Percentiles rank a stretch among this genome's conserved stretches.
phyloP scores from a whole-genome alignment of 2,888 invertebrate genomes.

The Amiota minor region DNA sequence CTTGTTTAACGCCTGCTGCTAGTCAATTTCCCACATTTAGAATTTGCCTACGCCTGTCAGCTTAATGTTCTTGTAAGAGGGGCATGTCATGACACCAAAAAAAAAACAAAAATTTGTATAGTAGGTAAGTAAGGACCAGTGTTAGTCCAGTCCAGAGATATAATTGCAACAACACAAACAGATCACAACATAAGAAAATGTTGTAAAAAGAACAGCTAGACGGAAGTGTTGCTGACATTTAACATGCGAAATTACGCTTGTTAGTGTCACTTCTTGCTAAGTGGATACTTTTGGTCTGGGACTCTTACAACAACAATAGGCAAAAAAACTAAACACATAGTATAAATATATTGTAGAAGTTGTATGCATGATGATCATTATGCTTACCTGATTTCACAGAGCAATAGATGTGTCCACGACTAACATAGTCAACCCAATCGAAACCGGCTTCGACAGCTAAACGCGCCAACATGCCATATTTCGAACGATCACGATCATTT shows the following conservation, averaged over 20 bases:
- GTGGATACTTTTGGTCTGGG: slow-evolving; percentile 27
- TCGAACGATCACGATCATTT: slow-evolving; percentile 91
- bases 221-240: slow-evolving; percentile 49
- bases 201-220: slow-evolving; percentile 34
- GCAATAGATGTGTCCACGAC: slow-evolving; percentile 94
- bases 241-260: slow-evolving; percentile 71
- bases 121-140: slow-evolving; percentile 24
- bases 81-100: slow-evolving; percentile 32
- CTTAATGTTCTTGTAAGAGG: slow-evolving; percentile 56
- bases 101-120: slow-evolving; percentile 14
- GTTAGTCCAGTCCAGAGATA: no score
- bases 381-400: slow-evolving; percentile 95
- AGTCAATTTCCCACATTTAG: slow-evolving; percentile 40
- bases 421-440: slow-evolving; percentile 98
- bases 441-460: slow-evolving; percentile 97
- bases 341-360: neutral
- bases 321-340: neutral
- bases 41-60: slow-evolving; percentile 70
- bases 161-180: no score
- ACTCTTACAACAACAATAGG: slow-evolving; percentile 6
- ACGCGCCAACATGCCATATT: slow-evolving; percentile 96
- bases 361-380: neutral
- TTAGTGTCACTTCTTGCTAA: slow-evolving; percentile 70
- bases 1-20: slow-evolving; percentile 40
- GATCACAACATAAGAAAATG: no score